Conservation (phyloP, 2,888 invertebrate genomes). For the Leptopilina drosophilae region DNA sequence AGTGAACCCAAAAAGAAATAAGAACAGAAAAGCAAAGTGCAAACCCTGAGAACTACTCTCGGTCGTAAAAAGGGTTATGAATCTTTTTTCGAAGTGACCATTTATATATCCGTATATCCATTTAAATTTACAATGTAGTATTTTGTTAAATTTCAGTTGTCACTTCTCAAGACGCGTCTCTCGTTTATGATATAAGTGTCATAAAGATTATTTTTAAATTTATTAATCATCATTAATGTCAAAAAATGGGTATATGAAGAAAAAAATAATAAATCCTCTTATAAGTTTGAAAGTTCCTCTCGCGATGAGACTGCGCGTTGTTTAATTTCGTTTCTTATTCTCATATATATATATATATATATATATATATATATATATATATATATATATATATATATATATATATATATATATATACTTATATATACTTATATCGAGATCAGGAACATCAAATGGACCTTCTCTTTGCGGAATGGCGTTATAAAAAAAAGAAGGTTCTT, state of each 20-base stretch:
- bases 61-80: constrained; percentile 40
- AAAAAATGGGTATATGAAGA: background rate
- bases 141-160: background rate
- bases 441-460: constrained; percentile 24
- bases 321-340: background rate
- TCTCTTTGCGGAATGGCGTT: constrained; percentile 26
- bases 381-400: too few species aligned
- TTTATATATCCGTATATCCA: constrained; percentile 1
- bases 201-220: constrained; percentile 2
- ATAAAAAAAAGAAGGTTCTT: constrained; percentile 49
- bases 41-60: background rate
- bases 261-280: background rate
- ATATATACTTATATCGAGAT: background rate
- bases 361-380: too few species aligned
- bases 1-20: constrained; percentile 13
- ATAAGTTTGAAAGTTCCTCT: background rate
- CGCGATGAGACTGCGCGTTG: too few species aligned
- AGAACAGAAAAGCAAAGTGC: background rate
- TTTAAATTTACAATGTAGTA: constrained; percentile 15
- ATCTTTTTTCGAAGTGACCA: constrained; percentile 20
- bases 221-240: background rate
- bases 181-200: background rate
- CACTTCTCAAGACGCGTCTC: background rate
- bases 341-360: too few species aligned
- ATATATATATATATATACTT: too few species aligned